phyloP scores from a whole-genome alignment of 2,113 vertebrate genomes.

The Odocoileus virginianus region DNA sequence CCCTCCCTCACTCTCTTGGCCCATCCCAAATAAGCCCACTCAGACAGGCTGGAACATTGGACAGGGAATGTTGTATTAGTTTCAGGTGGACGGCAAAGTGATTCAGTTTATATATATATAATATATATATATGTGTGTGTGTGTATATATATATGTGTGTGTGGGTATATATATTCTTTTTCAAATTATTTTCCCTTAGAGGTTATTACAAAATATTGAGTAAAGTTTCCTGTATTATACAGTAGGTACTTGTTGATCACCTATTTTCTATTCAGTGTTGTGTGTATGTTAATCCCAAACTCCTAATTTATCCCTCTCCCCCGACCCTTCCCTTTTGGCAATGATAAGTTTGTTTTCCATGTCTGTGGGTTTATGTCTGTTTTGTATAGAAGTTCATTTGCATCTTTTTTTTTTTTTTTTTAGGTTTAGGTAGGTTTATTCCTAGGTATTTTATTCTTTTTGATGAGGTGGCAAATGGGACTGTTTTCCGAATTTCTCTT shows the following conservation, averaged over 20 bases:
- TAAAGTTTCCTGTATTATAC: not conserved
- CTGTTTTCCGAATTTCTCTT: not conserved
- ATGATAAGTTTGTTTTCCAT: not conserved
- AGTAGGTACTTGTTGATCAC: not conserved
- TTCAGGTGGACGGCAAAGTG: not conserved
- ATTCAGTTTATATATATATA: not conserved
- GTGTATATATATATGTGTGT: too few relatives aligned
- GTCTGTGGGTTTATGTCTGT: not conserved
- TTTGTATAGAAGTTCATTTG: not conserved
- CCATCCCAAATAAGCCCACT: not conserved
- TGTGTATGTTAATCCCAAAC: not conserved
- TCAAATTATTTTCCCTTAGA: not conserved
- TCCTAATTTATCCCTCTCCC: not conserved
- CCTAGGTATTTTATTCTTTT: not conserved
- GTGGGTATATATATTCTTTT: not conserved
- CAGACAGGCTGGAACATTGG: not conserved
- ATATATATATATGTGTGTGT: rapidly evolving
- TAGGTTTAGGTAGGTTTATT: not conserved
- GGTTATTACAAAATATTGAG: not conserved
- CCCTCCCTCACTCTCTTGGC: not conserved
- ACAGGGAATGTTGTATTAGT: not conserved
- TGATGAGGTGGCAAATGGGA: not conserved
- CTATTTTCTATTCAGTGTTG: not conserved
- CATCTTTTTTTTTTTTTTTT: not conserved
- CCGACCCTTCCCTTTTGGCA: not conserved